phyloP scores from a whole-genome alignment of 2,888 invertebrate genomes.

The Incurvaria masculella region DNA sequence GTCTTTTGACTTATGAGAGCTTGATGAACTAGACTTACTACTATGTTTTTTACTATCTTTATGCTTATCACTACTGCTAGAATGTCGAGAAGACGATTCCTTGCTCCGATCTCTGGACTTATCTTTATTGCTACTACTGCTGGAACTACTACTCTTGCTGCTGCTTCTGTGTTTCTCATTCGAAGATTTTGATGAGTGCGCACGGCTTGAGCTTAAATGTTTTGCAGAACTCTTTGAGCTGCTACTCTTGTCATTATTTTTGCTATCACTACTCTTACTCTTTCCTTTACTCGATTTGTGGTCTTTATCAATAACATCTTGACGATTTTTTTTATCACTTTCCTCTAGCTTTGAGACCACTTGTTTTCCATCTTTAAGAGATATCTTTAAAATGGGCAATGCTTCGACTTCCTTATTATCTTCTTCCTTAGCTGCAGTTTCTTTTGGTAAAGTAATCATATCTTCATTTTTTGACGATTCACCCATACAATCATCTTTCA shows the following conservation, averaged over 20 bases:
- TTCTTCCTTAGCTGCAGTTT: constrained; percentile 13
- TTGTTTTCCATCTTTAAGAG: constrained; percentile 71
- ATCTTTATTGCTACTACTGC: constrained; percentile 40
- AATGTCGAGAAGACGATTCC: constrained; percentile 29
- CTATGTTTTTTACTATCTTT: constrained; percentile 23
- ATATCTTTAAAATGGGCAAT: constrained; percentile 57
- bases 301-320: constrained; percentile 26
- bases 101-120: constrained; percentile 51
- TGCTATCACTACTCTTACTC: constrained; percentile 32
- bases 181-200: constrained; percentile 20
- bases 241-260: constrained; percentile 29
- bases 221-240: constrained; percentile 26
- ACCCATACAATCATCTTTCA: not conserved
- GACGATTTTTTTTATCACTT: constrained; percentile 29
- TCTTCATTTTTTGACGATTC: constrained; percentile 17
- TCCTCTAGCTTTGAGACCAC: constrained; percentile 60
- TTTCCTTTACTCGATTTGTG: constrained; percentile 29
- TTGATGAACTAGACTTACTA: constrained; percentile 34
- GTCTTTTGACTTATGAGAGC: constrained; percentile 28
- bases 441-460: no score
- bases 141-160: constrained; percentile 27
- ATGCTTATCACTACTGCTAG: constrained; percentile 23
- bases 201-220: constrained; percentile 24
- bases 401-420: constrained; percentile 28
- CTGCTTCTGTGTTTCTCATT: constrained; percentile 43